Conservation (phyloP, 1,140 invertebrate genomes). For the Ericerus pela region DNA sequence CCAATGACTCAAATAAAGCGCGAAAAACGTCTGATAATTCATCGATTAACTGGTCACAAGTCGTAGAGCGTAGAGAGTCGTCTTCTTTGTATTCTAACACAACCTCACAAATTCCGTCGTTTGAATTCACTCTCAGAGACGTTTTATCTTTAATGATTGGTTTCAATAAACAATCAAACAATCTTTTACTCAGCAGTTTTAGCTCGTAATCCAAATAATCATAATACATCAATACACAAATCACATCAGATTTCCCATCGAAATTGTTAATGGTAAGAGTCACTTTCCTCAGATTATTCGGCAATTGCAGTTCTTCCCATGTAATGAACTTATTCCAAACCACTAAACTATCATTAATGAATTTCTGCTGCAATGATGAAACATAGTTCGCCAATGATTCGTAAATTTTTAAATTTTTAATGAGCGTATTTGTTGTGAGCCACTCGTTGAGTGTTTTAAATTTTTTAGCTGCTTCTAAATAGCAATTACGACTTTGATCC, state of each 20-base stretch:
- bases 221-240: not conserved
- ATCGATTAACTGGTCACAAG: not conserved
- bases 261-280: not conserved
- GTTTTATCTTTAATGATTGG: not conserved
- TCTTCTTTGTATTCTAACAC: not conserved
- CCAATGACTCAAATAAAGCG: not conserved
- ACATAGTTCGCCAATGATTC: not conserved
- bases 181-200: not conserved
- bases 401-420: not conserved
- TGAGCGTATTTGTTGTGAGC: not conserved
- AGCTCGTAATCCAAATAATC: constrained; percentile 4
- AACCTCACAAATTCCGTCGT: not conserved
- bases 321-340: not conserved
- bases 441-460: not conserved
- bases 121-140: not conserved
- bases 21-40: not conserved
- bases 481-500: not conserved
- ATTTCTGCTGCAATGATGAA: not conserved
- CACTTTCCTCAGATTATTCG: not conserved
- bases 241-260: constrained; percentile 1
- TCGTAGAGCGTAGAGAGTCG: not conserved
- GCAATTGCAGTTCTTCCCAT: not conserved
- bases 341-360: not conserved
- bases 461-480: not conserved
- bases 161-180: not conserved